A percentile compares a stretch with the other conserved stretches of the same genome.
phyloP scores from a whole-genome alignment of 53 echinoderm and acorn worm species.

The Glandiceps talaboti region DNA sequence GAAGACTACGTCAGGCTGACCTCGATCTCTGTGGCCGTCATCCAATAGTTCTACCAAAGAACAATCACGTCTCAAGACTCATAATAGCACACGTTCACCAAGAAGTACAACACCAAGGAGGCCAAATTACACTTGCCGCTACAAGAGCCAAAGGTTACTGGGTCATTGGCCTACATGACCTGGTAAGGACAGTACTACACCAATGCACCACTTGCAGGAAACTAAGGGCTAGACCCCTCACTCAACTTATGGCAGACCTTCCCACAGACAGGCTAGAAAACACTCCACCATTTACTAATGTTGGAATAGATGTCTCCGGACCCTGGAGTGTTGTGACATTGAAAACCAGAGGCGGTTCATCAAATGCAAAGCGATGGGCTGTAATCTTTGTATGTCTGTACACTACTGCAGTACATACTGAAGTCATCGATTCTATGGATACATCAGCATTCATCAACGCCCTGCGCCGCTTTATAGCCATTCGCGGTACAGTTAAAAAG shows the following conservation, averaged over 20 bases:
- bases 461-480: slow-evolving; percentile 28
- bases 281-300: slow-evolving; percentile 20
- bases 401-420: slow-evolving; percentile 26
- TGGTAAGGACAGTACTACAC: slow-evolving; percentile 14
- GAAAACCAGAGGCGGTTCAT: slow-evolving; percentile 20
- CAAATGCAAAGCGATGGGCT: slow-evolving; percentile 24
- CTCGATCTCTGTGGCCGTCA: neutral
- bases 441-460: slow-evolving; percentile 34
- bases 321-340: slow-evolving; percentile 7
- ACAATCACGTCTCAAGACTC: slow-evolving; percentile 1
- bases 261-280: slow-evolving; percentile 23
- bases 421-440: slow-evolving; percentile 22
- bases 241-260: slow-evolving; percentile 26
- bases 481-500: slow-evolving; percentile 18
- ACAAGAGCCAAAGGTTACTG: slow-evolving; percentile 4
- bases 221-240: slow-evolving; percentile 10
- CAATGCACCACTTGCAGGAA: slow-evolving; percentile 3
- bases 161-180: slow-evolving; percentile 23
- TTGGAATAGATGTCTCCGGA: slow-evolving; percentile 16
- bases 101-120: neutral
- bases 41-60: neutral
- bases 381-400: slow-evolving; percentile 25
- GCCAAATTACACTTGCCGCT: slow-evolving; percentile 13
- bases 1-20: slow-evolving; percentile 2
- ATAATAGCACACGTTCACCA: neutral